phyloP scores from a whole-genome alignment of 2,797 vertebrate genomes.

The Gorsachius magnificus region DNA sequence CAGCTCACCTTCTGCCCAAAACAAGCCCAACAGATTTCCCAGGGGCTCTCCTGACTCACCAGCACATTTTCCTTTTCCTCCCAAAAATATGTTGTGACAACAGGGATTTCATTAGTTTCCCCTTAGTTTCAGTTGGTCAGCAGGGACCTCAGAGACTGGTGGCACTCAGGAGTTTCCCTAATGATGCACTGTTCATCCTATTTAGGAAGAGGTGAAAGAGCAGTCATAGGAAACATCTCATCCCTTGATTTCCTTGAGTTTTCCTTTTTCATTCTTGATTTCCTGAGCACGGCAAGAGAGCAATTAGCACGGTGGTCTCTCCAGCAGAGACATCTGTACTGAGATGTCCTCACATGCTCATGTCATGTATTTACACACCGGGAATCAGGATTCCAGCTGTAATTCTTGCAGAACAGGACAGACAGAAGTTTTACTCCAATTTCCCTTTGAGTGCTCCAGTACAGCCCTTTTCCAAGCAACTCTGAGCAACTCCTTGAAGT shows the following conservation, averaged over 20 bases:
- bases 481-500: not conserved
- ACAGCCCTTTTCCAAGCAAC: not conserved
- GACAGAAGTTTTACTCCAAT: not conserved
- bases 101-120: not conserved
- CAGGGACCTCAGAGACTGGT: not conserved
- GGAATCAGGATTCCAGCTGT: not conserved
- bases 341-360: not conserved
- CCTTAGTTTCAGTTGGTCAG: not conserved
- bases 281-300: not conserved
- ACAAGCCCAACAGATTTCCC: not conserved
- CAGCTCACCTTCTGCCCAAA: not conserved
- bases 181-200: not conserved
- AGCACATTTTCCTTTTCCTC: not conserved
- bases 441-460: not conserved
- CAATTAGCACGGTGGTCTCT: not conserved
- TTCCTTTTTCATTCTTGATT: too few species aligned
- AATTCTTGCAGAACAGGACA: not conserved
- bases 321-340: not conserved
- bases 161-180: not conserved
- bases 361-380: not conserved
- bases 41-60: not conserved
- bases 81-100: not conserved
- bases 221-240: not conserved
- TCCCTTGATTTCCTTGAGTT: not conserved
- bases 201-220: not conserved